Evolutionary conservation across 2,888 invertebrate species (phyloP).

Genomic region (Automeris io): DNA sequence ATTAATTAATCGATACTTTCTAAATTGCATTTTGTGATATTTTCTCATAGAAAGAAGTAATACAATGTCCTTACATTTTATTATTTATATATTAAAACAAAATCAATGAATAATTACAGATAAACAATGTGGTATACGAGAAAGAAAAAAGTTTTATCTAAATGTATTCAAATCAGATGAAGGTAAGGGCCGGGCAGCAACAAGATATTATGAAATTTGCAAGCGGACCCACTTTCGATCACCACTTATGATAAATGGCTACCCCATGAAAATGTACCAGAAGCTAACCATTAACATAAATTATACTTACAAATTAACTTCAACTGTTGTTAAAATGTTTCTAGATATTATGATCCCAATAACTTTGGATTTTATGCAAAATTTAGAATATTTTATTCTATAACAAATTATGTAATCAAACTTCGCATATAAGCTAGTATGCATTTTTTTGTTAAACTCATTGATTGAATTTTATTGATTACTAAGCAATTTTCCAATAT

Average conservation of each 20-base stretch:
- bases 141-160: constrained; percentile 7
- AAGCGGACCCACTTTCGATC: constrained; percentile 49
- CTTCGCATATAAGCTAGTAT: no score
- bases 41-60: no score
- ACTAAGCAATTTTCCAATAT: no score
- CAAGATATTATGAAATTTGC: constrained; percentile 41
- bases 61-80: no score
- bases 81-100: not conserved
- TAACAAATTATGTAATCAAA: no score
- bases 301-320: constrained; percentile 61
- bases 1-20: no score
- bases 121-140: constrained; percentile 1
- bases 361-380: no score
- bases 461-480: no score
- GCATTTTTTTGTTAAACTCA: no score
- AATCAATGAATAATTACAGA: not conserved
- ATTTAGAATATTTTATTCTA: no score
- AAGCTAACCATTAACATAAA: constrained; percentile 56
- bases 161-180: constrained; percentile 43
- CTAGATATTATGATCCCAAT: constrained; percentile 4
- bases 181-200: constrained; percentile 19
- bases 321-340: constrained; percentile 20
- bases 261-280: constrained; percentile 45
- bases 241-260: constrained; percentile 54
- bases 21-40: no score